A percentile compares a stretch with the other conserved stretches of the same genome.
Evolutionary conservation across 2,888 invertebrate species (phyloP).

Genomic region (Cosmopolites sordidus): DNA sequence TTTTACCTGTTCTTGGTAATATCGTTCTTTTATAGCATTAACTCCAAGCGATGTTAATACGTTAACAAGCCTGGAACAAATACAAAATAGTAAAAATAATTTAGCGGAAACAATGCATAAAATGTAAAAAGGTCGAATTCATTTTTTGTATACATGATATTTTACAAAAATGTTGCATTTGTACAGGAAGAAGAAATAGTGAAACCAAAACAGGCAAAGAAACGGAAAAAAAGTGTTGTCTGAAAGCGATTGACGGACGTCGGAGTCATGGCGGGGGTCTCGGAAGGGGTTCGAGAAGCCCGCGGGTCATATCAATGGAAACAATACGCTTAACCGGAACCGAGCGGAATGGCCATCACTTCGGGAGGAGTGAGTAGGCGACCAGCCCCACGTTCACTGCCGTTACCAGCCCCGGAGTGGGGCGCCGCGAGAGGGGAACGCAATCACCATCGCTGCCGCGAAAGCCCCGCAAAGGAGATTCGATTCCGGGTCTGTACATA

Average conservation of each 20-base stretch:
- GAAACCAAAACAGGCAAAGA: slow-evolving; percentile 86
- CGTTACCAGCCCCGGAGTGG: slow-evolving; percentile 7
- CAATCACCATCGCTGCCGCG: not conserved
- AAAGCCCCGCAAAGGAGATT: not conserved
- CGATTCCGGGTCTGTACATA: slow-evolving; percentile 43
- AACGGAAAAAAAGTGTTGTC: slow-evolving; percentile 87
- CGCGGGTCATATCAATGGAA: slow-evolving; percentile 27
- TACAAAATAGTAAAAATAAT: no score
- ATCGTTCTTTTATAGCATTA: no score
- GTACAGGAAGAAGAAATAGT: slow-evolving; percentile 83
- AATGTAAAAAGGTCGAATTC: no score
- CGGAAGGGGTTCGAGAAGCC: slow-evolving; percentile 11
- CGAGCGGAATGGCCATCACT: slow-evolving; percentile 3
- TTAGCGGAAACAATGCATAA: no score
- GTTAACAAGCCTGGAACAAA: no score
- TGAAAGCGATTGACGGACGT: slow-evolving; percentile 81
- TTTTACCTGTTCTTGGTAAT: no score
- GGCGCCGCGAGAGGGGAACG: not conserved
- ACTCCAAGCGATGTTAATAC: no score
- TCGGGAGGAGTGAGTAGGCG: slow-evolving; percentile 16
- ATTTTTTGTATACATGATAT: not conserved
- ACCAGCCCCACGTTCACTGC: slow-evolving; percentile 8
- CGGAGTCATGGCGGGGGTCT: slow-evolving; percentile 2
- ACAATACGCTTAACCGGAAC: slow-evolving; percentile 23
- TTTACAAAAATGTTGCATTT: slow-evolving; percentile 31